These are phyloP conservation scores for Phoebastria nigripes DNA, from an alignment of 2,797 vertebrate genomes.

Conservation along the genomic window DNA sequence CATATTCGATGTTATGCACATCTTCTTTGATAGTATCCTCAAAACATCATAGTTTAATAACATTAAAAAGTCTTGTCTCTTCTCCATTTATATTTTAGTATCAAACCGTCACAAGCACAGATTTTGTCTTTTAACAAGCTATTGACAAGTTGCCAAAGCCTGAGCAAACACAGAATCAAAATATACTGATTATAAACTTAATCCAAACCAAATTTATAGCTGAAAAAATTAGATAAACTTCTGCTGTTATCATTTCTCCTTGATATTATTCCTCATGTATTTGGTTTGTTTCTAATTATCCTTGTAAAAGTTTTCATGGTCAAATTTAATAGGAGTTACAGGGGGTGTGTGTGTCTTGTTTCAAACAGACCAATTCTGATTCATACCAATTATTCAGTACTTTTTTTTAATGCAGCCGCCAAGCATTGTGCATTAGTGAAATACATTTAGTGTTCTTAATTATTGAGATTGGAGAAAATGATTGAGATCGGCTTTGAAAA, in stretches of 20 bases:
- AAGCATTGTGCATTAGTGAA: neutral
- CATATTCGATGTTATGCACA: rapidly evolving
- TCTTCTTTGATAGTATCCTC: neutral
- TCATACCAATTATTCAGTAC: neutral
- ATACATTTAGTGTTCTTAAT: neutral
- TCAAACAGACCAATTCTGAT: neutral
- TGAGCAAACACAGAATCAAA: neutral
- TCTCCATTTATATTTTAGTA: neutral
- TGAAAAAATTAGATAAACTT: neutral
- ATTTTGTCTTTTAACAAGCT: neutral
- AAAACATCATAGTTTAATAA: neutral
- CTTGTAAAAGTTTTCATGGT: neutral
- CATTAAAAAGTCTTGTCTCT: neutral
- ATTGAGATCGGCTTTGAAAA: neutral
- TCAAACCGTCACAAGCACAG: neutral
- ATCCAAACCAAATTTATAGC: neutral
- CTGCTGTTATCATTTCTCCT: neutral
- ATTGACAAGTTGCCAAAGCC: neutral
- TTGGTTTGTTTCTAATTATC: neutral
- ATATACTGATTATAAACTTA: neutral
- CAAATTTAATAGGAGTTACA: neutral
- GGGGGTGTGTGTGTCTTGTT: neutral
- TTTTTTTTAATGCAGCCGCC: neutral
- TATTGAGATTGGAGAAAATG: neutral
- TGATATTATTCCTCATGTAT: neutral